Conservation (phyloP, 1,140 invertebrate genomes). For the Chrysoperla carnea region DNA sequence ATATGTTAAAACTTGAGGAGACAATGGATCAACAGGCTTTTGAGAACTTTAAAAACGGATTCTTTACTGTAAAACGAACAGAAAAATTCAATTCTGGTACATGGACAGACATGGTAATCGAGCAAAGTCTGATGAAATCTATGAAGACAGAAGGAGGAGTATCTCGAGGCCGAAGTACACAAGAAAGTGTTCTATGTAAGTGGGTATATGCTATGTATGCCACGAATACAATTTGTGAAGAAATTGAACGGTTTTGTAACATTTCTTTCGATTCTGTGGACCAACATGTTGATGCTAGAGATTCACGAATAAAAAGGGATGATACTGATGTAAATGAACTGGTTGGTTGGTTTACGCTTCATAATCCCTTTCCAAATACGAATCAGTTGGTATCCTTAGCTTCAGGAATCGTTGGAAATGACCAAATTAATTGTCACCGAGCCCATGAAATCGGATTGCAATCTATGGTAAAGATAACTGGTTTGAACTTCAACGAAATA, state of each 20-base stretch:
- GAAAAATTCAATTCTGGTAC: constrained; percentile 23
- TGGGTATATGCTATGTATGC: constrained; percentile 12
- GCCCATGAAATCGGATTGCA: constrained; percentile 13
- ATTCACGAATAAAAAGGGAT: constrained; percentile 14
- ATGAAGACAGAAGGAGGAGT: constrained; percentile 20
- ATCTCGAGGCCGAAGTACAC: constrained; percentile 16
- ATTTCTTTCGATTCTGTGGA: constrained; percentile 13
- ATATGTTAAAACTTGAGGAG: constrained; percentile 13
- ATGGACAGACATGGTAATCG: constrained; percentile 22
- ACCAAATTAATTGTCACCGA: constrained; percentile 12
- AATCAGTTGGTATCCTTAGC: constrained; percentile 14
- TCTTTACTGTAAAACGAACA: constrained; percentile 17
- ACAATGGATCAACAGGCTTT: constrained; percentile 15
- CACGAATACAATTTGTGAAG: constrained; percentile 13
- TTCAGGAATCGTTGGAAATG: constrained; percentile 10
- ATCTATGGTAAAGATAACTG: constrained; percentile 12
- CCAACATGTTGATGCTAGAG: constrained; percentile 19
- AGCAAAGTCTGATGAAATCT: constrained; percentile 20
- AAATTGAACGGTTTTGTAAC: constrained; percentile 14
- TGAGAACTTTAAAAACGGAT: constrained; percentile 16
- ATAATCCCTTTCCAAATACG: constrained; percentile 13
- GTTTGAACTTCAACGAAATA: constrained; percentile 14
- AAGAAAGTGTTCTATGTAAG: constrained; percentile 18
- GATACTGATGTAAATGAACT: constrained; percentile 8
- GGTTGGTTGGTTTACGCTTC: constrained; percentile 10